Percentiles rank a stretch among this genome's conserved stretches.
Conservation (phyloP, 1,140 invertebrate species). For the Elymnias hypermnestra region DNA sequence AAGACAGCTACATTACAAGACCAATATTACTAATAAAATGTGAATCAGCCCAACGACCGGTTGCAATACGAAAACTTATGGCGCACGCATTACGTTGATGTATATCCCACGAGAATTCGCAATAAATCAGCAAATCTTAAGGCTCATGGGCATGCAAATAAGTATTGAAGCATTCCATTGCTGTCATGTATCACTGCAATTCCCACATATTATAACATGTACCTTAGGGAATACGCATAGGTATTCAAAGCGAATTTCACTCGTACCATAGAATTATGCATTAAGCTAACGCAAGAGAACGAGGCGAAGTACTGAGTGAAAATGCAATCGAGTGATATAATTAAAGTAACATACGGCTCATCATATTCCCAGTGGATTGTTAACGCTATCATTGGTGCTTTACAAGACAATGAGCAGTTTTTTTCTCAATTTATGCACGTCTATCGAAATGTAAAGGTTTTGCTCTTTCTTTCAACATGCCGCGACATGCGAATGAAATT, state of each 20-base stretch:
- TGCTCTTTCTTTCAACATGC: constrained; percentile 19
- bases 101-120: constrained; percentile 13
- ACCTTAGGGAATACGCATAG: constrained; percentile 26
- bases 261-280: constrained; percentile 55
- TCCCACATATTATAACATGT: constrained; percentile 41
- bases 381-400: constrained; percentile 54
- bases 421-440: constrained; percentile 51
- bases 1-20: constrained; percentile 47
- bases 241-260: constrained; percentile 48
- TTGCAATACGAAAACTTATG: constrained; percentile 13
- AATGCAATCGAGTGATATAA: constrained; percentile 59
- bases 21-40: constrained; percentile 36
- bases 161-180: constrained; percentile 43
- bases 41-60: constrained; percentile 10
- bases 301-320: constrained; percentile 53
- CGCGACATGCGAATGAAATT: too few relatives aligned
- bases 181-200: constrained; percentile 29
- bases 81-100: constrained; percentile 11
- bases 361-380: constrained; percentile 49
- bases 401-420: constrained; percentile 52
- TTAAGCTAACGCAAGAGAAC: constrained; percentile 40
- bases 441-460: constrained; percentile 42
- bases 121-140: constrained; percentile 33
- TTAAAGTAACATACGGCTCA: constrained; percentile 56
- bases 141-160: constrained; percentile 35